These are phyloP conservation scores for Camponotus pennsylvanicus DNA, from an alignment of 1,140 invertebrate species.

Conservation along the genomic window DNA sequence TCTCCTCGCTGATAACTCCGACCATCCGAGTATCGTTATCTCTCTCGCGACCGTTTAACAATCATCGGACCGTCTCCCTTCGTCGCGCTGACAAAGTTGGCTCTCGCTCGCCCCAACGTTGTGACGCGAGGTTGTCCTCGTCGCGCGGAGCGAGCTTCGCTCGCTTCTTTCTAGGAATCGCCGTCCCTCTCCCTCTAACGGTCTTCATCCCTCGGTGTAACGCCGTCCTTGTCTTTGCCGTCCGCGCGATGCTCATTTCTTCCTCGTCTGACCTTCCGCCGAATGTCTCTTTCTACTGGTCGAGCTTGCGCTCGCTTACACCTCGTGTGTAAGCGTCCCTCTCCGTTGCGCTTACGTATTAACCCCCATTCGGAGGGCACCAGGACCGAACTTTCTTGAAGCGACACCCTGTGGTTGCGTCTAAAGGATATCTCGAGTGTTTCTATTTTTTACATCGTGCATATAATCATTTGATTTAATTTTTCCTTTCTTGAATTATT, in stretches of 20 bases:
- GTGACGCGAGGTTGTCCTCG: not conserved
- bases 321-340: not conserved
- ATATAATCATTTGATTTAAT: not conserved
- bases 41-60: conserved; percentile 3
- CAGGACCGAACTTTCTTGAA: conserved; percentile 53
- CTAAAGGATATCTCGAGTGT: not conserved
- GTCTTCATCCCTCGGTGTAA: conserved; percentile 5
- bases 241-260: not conserved
- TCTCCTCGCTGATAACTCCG: conserved; percentile 17
- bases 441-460: not conserved
- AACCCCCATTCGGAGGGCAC: conserved; percentile 51
- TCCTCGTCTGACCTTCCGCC: conserved; percentile 18
- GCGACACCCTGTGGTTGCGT: conserved; percentile 32
- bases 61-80: conserved; percentile 28
- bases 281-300: conserved; percentile 16
- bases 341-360: conserved; percentile 58
- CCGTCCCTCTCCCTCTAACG: conserved; percentile 16
- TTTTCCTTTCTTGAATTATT: not conserved
- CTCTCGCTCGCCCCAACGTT: not conserved
- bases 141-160: conserved; percentile 3
- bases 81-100: not conserved
- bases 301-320: conserved; percentile 25
- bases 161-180: conserved; percentile 37
- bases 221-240: conserved; percentile 8
- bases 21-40: conserved; percentile 37